Evolutionary conservation across 2,797 vertebrate genomes (phyloP).

Genomic region (Alosa sapidissima): DNA sequence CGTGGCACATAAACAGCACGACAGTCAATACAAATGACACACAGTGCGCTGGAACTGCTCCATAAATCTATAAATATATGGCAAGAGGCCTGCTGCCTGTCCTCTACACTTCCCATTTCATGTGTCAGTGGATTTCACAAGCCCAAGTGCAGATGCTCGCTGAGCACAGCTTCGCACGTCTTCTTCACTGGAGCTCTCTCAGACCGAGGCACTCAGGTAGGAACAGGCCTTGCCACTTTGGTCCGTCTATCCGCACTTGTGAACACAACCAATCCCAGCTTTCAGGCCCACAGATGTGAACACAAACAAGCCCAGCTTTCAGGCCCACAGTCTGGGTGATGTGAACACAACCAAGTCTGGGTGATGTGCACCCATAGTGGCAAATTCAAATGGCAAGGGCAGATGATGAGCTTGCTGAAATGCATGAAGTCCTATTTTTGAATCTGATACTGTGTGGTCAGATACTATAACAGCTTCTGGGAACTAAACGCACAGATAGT

Average conservation of each 20-base stretch:
- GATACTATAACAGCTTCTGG: background rate
- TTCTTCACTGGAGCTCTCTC: slow-evolving; percentile 34
- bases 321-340: too few relatives aligned
- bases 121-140: slow-evolving; percentile 74
- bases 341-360: too few relatives aligned
- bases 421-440: background rate
- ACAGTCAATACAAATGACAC: slow-evolving; percentile 21
- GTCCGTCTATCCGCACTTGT: slow-evolving; percentile 24
- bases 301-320: too few relatives aligned
- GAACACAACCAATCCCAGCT: background rate
- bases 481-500: background rate
- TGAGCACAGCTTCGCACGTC: slow-evolving; percentile 47
- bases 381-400: background rate
- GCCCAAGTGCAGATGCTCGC: slow-evolving; percentile 65
- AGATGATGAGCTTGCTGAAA: background rate
- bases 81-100: slow-evolving; percentile 69
- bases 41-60: slow-evolving; percentile 30
- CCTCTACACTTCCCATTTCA: slow-evolving; percentile 80
- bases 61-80: slow-evolving; percentile 71
- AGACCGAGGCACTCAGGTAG: slow-evolving; percentile 40
- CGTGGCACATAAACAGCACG: background rate
- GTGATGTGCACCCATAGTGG: background rate
- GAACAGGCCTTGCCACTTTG: slow-evolving; percentile 33
- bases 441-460: background rate
- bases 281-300: too few relatives aligned